phyloP scores from a whole-genome alignment of 2,113 vertebrate genomes.

The Panurus biarmicus region DNA sequence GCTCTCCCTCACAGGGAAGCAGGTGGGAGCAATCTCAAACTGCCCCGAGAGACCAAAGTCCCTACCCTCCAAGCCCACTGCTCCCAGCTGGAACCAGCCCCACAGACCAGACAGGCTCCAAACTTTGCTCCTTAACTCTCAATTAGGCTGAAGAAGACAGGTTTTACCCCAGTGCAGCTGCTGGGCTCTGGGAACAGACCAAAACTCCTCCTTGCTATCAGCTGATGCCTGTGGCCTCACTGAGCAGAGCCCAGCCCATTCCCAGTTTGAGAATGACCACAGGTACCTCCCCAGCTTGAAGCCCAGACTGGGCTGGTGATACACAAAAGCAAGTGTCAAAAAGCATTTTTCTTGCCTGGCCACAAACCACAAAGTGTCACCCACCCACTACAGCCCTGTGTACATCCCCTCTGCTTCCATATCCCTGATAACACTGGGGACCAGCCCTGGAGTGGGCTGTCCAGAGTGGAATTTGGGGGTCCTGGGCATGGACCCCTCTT shows the following conservation, averaged over 20 bases:
- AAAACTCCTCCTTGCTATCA: background rate
- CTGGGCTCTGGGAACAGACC: background rate
- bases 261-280: background rate
- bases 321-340: background rate
- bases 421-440: rapidly evolving
- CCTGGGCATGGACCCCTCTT: rapidly evolving
- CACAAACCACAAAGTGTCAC: background rate
- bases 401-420: background rate
- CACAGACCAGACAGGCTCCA: background rate
- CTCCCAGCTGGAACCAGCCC: background rate
- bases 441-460: background rate
- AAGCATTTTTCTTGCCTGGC: background rate
- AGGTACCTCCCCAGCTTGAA: background rate
- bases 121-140: background rate
- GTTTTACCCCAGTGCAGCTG: background rate
- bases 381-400: background rate
- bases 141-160: background rate
- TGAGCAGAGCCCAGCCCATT: background rate
- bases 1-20: background rate
- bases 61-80: background rate
- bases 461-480: background rate
- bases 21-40: background rate
- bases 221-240: rapidly evolving
- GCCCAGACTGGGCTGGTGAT: background rate
- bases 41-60: background rate